Percentiles rank a stretch among this genome's conserved stretches.
Evolutionary conservation across 2,888 invertebrate species (phyloP).

Genomic region (Phorcus lineatus): DNA sequence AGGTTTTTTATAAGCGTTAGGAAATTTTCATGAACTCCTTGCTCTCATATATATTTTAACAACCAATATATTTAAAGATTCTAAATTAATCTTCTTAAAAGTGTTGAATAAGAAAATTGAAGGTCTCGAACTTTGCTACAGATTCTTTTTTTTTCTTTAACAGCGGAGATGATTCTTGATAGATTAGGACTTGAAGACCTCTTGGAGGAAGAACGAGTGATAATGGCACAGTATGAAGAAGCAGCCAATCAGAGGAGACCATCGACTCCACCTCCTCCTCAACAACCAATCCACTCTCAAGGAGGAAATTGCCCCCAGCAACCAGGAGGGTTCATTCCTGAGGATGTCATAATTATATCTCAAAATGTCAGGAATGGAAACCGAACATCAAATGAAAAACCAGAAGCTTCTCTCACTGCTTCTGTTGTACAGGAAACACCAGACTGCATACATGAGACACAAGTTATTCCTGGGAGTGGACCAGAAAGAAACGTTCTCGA

Average conservation of each 20-base stretch:
- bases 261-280: background rate
- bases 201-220: slow-evolving; percentile 48
- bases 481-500: no score
- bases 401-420: no score
- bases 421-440: background rate
- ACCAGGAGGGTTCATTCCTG: background rate
- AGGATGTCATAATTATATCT: no score
- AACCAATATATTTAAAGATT: no score
- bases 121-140: background rate
- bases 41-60: no score
- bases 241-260: background rate
- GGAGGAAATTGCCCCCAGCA: background rate
- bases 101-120: no score
- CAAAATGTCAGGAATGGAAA: no score
- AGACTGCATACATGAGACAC: background rate
- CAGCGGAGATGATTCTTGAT: slow-evolving; percentile 67
- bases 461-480: background rate
- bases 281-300: background rate
- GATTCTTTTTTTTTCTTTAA: slow-evolving; percentile 32
- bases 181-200: slow-evolving; percentile 63
- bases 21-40: no score
- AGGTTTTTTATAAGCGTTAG: no score
- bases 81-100: no score
- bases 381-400: no score
- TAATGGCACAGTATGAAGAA: background rate